Base-by-base conservation (phyloP, 2,797 vertebrate species). In the Neosilurus hyrtlii region DNA sequence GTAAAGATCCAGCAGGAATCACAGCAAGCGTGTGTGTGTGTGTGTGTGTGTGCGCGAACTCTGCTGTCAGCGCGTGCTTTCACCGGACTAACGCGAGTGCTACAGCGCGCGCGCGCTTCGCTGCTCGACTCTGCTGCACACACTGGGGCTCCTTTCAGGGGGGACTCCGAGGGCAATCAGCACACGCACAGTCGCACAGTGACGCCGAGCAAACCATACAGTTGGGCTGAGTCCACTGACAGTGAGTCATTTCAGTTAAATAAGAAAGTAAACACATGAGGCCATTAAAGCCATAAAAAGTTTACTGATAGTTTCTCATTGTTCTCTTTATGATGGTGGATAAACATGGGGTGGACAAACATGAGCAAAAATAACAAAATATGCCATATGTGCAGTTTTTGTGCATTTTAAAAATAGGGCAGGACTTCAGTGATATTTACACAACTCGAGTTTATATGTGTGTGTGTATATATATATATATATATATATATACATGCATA, bases 101-200 rank as follows among this genome's bases (percentile, higher is more conserved):
- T 86, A 83, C 82, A 71, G 20, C 52, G 74, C 78, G 84, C 79
- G 80, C 71, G 82, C 65, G 81, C 76, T 80, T 85, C 63, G 71
- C 78, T 56, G 77, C 83, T 68, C 85, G 22, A 75, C 85, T 84
- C 82, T 63, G 79, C 85, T 77, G 79, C 84, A 78, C 70, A 51
- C 57, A 57, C 70, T 16, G 70, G 88, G 90, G 85, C 79, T 83
- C 87, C 82, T 26, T n/a, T 70, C 74, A 79, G 77, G 90, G 90
- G 89, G 87, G 37, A 85, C 84, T 85, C 79, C 75, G 84, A 86
- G 80, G 63, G 20, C 26, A n/a, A n/a, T 30, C 26, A 12, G 79
- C 79, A 52, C 86, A 66, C 70, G 57, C 59, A 86, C 86, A 88
- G 61, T 83, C 70, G 57, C 59, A 86, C 86, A 88, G 61, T 83